Base-by-base conservation (phyloP, 2,797 vertebrate genomes). In the Hydrolagus colliei region DNA sequence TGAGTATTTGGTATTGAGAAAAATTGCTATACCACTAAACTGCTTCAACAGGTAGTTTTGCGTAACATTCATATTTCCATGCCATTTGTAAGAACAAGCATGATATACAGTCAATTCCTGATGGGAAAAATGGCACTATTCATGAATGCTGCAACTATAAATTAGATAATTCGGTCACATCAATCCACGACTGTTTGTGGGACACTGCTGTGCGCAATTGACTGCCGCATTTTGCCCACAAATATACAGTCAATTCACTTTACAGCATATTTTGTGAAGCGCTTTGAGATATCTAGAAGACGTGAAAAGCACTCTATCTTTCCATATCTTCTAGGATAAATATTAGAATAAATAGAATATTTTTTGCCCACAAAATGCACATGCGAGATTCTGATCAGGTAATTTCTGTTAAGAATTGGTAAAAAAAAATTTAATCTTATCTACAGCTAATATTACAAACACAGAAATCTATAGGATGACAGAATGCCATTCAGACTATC, bases 1-100 rank as follows among this genome's bases (percentile, higher is more conserved):
- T 86, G 86, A 85, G 88, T 86, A 78, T 71, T 89, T 88, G 88
- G 86, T 89, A 87, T 84, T 88, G 88, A 87, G 86, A 88, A 87
- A 86, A 88, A 88, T 88, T 88, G 77, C 78, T 41, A 52, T 41
- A n/a, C 18, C 18, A n/a, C 67, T 68, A 68, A 18, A 10, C 9
- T 79, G 76, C 41, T 52, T 52, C 41, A 59, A 20, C 74, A 76
- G 18, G 8, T 78, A 11, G 27, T 73, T 73, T 73, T 27, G 72
- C 13, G 22, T 18, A 10, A 59, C 59, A 62, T 22, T 18, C 76
- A 18, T 62, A 78, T 16, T 76, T 59, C 16, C 52, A 76, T 59
- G 41, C 0, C 59, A 76, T 76, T 75, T 20, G 41, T 52, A 52
- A 52, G 41, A 52, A 52, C 41, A 52, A 52, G 41, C 14, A 67